A percentile compares a stretch with the other conserved stretches of the same genome.
Conservation (phyloP, 2,797 vertebrate species). For the Pachyuromys duprasi region DNA sequence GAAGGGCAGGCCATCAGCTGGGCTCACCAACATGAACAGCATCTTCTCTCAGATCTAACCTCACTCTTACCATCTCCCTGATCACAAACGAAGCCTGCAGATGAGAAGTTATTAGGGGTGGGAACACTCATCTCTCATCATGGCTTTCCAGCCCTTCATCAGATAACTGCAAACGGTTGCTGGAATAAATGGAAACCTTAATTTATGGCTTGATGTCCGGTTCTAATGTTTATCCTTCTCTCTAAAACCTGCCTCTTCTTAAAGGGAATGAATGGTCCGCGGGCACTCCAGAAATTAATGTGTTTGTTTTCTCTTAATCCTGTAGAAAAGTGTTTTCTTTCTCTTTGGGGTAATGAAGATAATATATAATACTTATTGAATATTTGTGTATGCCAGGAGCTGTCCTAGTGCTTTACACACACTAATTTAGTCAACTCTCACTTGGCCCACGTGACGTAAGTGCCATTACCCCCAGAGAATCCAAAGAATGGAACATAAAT, state of each 20-base stretch:
- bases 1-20: fast-evolving
- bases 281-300: slow-evolving; percentile 12
- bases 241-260: background rate
- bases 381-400: background rate
- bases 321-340: background rate
- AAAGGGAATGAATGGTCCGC: background rate
- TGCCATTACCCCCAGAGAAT: background rate
- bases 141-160: background rate
- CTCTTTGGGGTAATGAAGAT: background rate
- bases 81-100: background rate
- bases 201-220: background rate
- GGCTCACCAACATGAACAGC: background rate
- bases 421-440: background rate
- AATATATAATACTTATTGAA: background rate
- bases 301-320: slow-evolving; percentile 35
- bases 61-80: background rate
- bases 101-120: background rate
- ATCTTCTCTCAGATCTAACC: background rate
- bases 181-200: slow-evolving; percentile 17
- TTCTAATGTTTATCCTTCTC: slow-evolving; percentile 6
- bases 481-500: background rate
- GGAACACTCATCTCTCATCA: too few species aligned
- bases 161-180: background rate
- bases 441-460: background rate
- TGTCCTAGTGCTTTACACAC: background rate